These are phyloP conservation scores for Hesperia comma DNA, from an alignment of 2,888 invertebrate genomes.

Conservation along the genomic window DNA sequence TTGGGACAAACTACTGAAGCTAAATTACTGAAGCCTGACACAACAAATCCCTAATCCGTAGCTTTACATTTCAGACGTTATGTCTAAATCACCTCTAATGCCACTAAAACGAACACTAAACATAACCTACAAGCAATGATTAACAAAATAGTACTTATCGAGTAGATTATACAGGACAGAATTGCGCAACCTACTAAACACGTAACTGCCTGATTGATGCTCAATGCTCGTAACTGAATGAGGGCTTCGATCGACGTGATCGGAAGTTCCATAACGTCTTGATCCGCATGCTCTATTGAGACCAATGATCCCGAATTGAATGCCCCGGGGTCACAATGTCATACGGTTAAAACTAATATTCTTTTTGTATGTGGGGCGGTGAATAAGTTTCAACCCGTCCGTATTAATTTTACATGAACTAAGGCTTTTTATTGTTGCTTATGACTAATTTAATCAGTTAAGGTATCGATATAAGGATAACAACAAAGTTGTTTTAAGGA, in stretches of 20 bases:
- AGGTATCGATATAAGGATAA: too few species aligned
- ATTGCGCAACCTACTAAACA: conserved; percentile 1
- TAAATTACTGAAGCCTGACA: too few species aligned
- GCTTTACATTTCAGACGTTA: too few species aligned
- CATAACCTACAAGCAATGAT: too few species aligned
- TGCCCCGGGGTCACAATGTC: conserved; percentile 5
- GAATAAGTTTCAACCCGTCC: not conserved
- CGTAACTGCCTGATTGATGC: conserved; percentile 16
- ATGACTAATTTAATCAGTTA: too few species aligned
- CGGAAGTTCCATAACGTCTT: conserved; percentile 19
- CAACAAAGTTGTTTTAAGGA: too few species aligned
- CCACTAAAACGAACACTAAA: too few species aligned
- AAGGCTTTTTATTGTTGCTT: too few species aligned
- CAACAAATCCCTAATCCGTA: too few species aligned
- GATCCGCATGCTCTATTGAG: conserved; percentile 15
- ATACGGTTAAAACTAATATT: not conserved
- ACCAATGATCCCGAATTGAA: conserved; percentile 12
- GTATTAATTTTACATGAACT: too few species aligned
- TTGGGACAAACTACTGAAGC: too few species aligned
- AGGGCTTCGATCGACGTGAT: not conserved
- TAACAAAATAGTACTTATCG: not conserved
- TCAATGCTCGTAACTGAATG: not conserved
- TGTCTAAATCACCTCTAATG: too few species aligned
- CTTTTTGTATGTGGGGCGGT: not conserved
- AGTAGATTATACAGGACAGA: not conserved